These are phyloP conservation scores for Lophotis ruficrista DNA, from an alignment of 2,113 vertebrate species.

Conservation along the genomic window DNA sequence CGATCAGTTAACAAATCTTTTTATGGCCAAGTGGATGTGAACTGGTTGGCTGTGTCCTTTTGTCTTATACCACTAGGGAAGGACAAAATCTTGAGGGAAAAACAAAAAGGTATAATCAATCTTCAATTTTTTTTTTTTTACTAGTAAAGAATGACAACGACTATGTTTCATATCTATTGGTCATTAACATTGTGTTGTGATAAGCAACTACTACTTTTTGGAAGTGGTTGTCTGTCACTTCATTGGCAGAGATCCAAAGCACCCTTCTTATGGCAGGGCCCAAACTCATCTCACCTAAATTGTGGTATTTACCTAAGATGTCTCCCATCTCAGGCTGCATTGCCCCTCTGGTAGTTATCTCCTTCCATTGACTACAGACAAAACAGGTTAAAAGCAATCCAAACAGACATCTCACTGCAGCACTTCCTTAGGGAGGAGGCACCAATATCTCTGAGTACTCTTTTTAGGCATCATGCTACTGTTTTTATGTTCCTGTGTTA, in stretches of 20 bases:
- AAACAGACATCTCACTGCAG: not conserved
- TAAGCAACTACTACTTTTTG: not conserved
- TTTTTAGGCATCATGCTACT: not conserved
- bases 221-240: not conserved
- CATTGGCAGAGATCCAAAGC: not conserved
- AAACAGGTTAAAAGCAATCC: not conserved
- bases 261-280: not conserved
- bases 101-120: not conserved
- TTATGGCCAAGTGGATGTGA: not conserved
- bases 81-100: not conserved
- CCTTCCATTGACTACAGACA: not conserved
- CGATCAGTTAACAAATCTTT: not conserved
- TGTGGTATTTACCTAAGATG: not conserved
- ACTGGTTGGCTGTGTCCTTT: not conserved
- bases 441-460: not conserved
- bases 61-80: not conserved
- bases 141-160: not conserved
- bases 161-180: not conserved
- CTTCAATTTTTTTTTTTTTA: not conserved
- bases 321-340: not conserved
- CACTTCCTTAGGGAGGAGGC: not conserved
- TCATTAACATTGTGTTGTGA: not conserved
- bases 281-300: not conserved
- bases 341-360: not conserved
- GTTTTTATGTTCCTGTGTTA: not conserved